Evolutionary conservation across 1,140 invertebrate species (phyloP).

Genomic region (Platorchestia sp.): DNA sequence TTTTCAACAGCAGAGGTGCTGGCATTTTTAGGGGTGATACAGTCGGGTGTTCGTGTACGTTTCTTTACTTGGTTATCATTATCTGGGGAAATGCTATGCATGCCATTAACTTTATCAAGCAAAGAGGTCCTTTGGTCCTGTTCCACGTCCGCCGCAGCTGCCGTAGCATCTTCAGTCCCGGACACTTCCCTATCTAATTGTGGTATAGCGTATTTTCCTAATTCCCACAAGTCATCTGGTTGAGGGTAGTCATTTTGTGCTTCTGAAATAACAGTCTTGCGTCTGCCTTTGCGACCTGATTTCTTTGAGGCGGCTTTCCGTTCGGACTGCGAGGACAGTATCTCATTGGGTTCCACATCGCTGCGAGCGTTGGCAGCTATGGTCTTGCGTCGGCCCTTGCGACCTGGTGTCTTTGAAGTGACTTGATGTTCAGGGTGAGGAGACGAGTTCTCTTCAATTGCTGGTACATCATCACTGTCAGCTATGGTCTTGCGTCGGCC

Average conservation of each 20-base stretch:
- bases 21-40: neutral
- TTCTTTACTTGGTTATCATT: neutral
- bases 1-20: neutral
- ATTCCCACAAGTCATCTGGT: no score
- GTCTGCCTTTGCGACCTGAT: neutral
- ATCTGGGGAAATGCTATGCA: neutral
- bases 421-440: neutral
- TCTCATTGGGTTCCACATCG: no score
- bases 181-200: neutral
- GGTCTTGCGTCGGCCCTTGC: neutral
- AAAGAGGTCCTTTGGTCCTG: neutral
- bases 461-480: neutral
- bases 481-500: conserved; percentile 18
- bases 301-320: neutral
- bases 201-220: no score
- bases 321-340: no score
- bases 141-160: neutral
- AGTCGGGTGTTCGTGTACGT: neutral
- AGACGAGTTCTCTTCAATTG: neutral
- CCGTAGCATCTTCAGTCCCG: neutral
- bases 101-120: neutral
- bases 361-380: no score
- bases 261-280: neutral
- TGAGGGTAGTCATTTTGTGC: neutral
- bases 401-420: conserved; percentile 8